Conservation (phyloP, 2,113 vertebrate species). For the Mormyrus lacerda region DNA sequence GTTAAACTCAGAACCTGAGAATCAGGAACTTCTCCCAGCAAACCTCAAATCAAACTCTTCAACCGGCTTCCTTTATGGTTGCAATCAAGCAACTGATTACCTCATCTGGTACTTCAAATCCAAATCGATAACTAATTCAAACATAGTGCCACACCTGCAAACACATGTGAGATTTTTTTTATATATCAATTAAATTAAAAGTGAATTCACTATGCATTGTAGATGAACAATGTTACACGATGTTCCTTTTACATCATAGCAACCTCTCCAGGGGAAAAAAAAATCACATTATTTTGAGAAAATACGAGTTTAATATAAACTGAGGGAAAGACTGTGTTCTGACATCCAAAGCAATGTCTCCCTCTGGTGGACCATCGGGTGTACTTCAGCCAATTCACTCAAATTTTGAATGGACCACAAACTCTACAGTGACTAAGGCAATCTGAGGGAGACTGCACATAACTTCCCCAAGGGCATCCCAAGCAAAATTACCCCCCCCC, state of each 20-base stretch:
- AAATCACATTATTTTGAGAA: not conserved
- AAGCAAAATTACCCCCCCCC: not conserved
- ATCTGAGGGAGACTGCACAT: not conserved
- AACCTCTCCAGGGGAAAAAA: not conserved
- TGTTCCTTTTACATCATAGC: not conserved
- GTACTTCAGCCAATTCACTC: slow-evolving; percentile 8
- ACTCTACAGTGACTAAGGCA: not conserved
- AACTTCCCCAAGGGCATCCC: not conserved
- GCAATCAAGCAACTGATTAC: not conserved
- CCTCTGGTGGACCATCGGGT: slow-evolving; percentile 10
- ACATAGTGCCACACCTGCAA: not conserved
- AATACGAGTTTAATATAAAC: not conserved
- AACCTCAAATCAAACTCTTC: not conserved
- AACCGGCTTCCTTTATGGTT: not conserved
- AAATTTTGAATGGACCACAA: not conserved
- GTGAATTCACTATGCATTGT: not conserved
- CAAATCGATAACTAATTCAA: not conserved
- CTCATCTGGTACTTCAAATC: not conserved
- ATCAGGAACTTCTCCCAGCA: not conserved
- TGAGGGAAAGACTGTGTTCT: not conserved
- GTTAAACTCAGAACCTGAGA: not conserved
- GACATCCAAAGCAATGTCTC: slow-evolving; percentile 3
- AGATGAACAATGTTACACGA: not conserved
- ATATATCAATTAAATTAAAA: not conserved
- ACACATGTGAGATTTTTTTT: not conserved